Percentiles rank a stretch among this genome's conserved stretches.
phyloP scores from a whole-genome alignment of 37 sponge, comb jelly and placozoan genomes.

The Chondrosia reniformis region DNA sequence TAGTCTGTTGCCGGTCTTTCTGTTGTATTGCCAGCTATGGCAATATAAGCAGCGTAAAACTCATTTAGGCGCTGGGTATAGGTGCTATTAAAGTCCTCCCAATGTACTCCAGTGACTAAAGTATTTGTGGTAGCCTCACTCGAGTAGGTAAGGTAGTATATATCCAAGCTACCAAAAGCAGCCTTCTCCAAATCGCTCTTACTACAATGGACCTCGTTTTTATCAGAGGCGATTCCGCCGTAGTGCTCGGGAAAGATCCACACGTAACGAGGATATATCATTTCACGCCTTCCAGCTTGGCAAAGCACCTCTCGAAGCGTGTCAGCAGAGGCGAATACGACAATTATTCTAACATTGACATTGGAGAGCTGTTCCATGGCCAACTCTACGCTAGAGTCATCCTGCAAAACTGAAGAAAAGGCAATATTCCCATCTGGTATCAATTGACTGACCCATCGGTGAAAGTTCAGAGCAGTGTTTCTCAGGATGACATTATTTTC shows the following conservation, averaged over 20 bases:
- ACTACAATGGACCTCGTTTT: neutral
- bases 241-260: constrained; percentile 22
- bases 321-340: neutral
- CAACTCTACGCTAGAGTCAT: neutral
- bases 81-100: neutral
- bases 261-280: constrained; percentile 16
- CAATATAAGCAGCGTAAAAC: too few relatives aligned
- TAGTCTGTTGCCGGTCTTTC: neutral
- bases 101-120: neutral
- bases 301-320: neutral
- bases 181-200: neutral
- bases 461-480: constrained; percentile 12
- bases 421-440: neutral
- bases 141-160: neutral
- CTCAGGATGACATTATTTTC: neutral
- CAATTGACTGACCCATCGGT: neutral
- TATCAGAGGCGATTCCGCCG: neutral
- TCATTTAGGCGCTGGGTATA: neutral
- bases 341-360: neutral
- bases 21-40: too few relatives aligned
- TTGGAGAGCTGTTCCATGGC: neutral
- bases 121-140: neutral
- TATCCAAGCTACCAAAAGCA: neutral
- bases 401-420: neutral
- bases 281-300: neutral